Evolutionary conservation across 2,113 vertebrate species (phyloP), one percentile per base, ranked within the genome.

Genomic region (Nyctibius bracteatus): DNA sequence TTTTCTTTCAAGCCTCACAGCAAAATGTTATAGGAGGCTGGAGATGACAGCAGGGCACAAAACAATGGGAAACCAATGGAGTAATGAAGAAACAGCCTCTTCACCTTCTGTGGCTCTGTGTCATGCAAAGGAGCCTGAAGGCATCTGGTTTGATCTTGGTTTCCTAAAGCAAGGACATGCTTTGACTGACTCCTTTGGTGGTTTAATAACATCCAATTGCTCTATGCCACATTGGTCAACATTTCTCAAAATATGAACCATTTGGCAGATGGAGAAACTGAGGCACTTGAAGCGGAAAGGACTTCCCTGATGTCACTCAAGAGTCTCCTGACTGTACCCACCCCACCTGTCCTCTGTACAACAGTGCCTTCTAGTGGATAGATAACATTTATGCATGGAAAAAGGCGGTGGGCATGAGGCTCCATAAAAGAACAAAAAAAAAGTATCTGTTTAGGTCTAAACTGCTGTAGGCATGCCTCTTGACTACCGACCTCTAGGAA

Each of bases 301-400:
- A 73, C 88, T 28, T 51, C 2, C 23, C 61, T 74, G 66, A 33
- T 22, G 89, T 51, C 70, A 73, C 66, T 55, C 20, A 9, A 12
- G 39, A 10, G 35, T 1, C 15, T 43, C 9, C 20, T 7, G 52
- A 27, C 4, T 5, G 7, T 39, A 15, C 82, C 75, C 84, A 25
- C 68, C 46, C 22, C 8, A 24, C 4, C 73, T 73, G 83, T 94
- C 54, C 71, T 15, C 96, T 96, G 91, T 93, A 49, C 96, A 92
- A 97, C 91, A 96, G 88, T 47, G 94, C 92, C 92, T 82, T 82
- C 96, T 97, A 73, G 57, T 91, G 96, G 95, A 57, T 2, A 81
- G 30, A 65, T 3, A 41, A 6, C 49, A 46, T 9, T 35, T 21
- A 30, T 25, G 49, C 90, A 39, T 0, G 23, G 72, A 44, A 52